Conservation (phyloP, 2,888 invertebrate species). For the Drosophila setosimentum region DNA sequence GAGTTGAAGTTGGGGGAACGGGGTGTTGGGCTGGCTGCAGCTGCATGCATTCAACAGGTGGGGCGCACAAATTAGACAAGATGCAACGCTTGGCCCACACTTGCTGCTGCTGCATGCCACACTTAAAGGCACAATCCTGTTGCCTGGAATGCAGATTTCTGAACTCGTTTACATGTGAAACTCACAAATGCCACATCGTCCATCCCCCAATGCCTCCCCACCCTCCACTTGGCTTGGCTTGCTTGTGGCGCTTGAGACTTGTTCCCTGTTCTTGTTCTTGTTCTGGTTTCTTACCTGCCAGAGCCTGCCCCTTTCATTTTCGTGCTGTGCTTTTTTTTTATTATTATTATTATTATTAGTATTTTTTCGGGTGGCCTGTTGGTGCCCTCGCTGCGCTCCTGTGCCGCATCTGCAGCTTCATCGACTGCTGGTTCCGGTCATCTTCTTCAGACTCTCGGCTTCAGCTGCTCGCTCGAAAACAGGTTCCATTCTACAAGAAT, state of each 20-base stretch:
- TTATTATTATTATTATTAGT: conserved; percentile 1
- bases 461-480: conserved; percentile 54
- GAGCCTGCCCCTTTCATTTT: background rate
- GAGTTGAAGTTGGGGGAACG: background rate
- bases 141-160: conserved; percentile 73
- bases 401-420: conserved; percentile 43
- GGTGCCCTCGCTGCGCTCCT: conserved; percentile 43
- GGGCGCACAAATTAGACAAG: conserved; percentile 42
- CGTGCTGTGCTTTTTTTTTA: background rate
- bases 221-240: background rate
- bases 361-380: conserved; percentile 15
- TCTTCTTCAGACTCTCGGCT: conserved; percentile 56
- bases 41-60: conserved; percentile 54
- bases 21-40: conserved; percentile 6
- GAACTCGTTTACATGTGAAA: conserved; percentile 74
- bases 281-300: conserved; percentile 15
- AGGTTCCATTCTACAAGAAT: conserved; percentile 75
- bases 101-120: conserved; percentile 26
- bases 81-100: conserved; percentile 25
- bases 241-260: conserved; percentile 39
- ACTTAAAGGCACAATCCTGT: conserved; percentile 60
- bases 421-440: conserved; percentile 71
- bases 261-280: conserved; percentile 21
- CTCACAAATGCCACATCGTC: background rate
- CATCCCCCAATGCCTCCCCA: background rate